Percentiles rank a stretch among this genome's conserved stretches.
phyloP scores from a whole-genome alignment of 2,797 vertebrate genomes.

The Sylvia borin region DNA sequence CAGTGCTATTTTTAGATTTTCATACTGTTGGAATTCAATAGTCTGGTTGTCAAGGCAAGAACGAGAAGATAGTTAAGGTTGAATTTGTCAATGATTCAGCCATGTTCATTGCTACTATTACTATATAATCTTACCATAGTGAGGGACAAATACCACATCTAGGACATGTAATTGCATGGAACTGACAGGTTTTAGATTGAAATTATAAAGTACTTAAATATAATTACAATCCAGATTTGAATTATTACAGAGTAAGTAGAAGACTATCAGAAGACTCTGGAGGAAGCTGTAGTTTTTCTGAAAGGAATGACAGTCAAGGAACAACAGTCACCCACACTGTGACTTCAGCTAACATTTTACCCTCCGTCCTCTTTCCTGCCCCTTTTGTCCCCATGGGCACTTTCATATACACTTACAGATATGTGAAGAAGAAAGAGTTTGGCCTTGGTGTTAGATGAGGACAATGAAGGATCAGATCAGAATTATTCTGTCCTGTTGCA shows the following conservation, averaged over 20 bases:
- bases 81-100: slow-evolving; percentile 74
- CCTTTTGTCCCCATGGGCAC: not conserved
- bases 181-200: not conserved
- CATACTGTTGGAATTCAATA: slow-evolving; percentile 63
- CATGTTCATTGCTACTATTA: slow-evolving; percentile 27
- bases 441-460: not conserved
- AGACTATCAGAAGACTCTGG: not conserved
- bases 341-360: not conserved
- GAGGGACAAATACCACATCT: not conserved
- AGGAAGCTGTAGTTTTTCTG: not conserved
- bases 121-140: not conserved
- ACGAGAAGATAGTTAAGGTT: slow-evolving; percentile 37
- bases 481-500: not conserved
- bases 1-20: slow-evolving; percentile 70
- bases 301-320: not conserved
- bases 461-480: not conserved
- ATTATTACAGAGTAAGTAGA: not conserved
- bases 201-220: not conserved
- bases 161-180: not conserved
- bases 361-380: not conserved
- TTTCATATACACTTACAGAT: not conserved
- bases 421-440: not conserved
- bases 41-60: slow-evolving; percentile 68
- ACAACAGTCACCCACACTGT: not conserved
- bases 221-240: not conserved